Base-by-base conservation (phyloP, 64 coral and sea anemone genomes). In the Platygyra sinensis region DNA sequence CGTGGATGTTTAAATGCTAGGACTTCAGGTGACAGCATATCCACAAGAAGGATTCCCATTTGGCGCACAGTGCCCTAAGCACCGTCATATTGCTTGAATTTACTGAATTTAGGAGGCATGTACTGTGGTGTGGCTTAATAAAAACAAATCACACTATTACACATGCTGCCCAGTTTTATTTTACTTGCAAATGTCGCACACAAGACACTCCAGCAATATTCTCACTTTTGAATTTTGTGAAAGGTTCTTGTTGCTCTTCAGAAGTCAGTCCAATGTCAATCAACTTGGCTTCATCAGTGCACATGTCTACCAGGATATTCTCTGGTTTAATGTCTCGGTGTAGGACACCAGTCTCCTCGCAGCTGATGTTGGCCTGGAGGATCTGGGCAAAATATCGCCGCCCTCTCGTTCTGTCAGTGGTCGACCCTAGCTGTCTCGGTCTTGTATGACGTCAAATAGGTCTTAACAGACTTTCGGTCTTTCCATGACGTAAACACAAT, bases 321-420 rank as follows among this genome's bases (percentile, higher is more conserved):
- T n/a, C n/a, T n/a, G n/a, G n/a, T n/a, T n/a, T n/a, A n/a, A n/a
- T n/a, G n/a, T n/a, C n/a, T n/a, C n/a, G n/a, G n/a, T n/a, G n/a
- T n/a, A n/a, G n/a, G n/a, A n/a, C n/a, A n/a, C n/a, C n/a, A n/a
- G n/a, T n/a, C n/a, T 81, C 79, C 30, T 81, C 79, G 79, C 79
- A 81, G 54, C 4, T 62, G 79, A 81, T 81, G 52, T 81, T 81
- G 55, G 79, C 79, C 24, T 30, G 30, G 8, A 78, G 8, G 76
- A 78, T 76, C 74, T 76, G 74, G 32, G 32, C 20, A 49, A 76
- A 76, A 19, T 76, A 76, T 16, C 74, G 11, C 3, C 74, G 74
- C 8, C 74, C 51, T 76, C 74, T 49, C 22, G 50, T 9, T 76
- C 74, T 50, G 74, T 76, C 17, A 76, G 20, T 19, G 2, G 74